phyloP scores from a whole-genome alignment of 1,140 invertebrate species.

The Procambarus virginalis region DNA sequence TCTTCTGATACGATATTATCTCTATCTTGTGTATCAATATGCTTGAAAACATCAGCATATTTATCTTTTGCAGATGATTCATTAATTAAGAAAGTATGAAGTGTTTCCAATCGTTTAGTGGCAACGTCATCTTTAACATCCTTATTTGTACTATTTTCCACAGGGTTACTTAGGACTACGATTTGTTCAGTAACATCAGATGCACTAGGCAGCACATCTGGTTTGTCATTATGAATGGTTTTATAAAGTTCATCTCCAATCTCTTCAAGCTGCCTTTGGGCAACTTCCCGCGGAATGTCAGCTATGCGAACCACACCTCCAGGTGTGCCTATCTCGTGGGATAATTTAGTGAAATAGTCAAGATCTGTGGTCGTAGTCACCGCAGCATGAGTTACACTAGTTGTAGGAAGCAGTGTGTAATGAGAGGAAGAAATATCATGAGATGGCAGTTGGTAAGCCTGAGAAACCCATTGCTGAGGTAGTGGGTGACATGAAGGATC shows the following conservation, averaged over 20 bases:
- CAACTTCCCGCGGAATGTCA: constrained; percentile 15
- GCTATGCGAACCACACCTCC: background rate
- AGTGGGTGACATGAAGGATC: background rate
- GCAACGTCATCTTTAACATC: background rate
- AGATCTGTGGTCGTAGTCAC: background rate
- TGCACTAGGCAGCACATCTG: background rate
- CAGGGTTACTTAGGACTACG: background rate
- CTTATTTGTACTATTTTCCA: background rate
- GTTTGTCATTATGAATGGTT: background rate
- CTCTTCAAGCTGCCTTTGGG: background rate
- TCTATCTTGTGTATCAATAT: background rate
- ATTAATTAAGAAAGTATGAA: background rate
- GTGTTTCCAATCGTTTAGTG: background rate
- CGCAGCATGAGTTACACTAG: background rate
- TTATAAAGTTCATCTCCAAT: constrained; percentile 22
- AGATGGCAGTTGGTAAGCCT: too few relatives aligned
- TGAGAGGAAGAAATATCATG: background rate
- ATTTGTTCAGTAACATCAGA: background rate
- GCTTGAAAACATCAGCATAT: background rate
- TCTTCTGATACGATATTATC: background rate
- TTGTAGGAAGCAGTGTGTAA: background rate
- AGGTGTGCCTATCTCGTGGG: background rate
- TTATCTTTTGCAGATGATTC: background rate
- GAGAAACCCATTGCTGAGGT: background rate
- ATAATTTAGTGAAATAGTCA: background rate